phyloP scores from a whole-genome alignment of 92 coral and sea anemone genomes.

The Hydrozoanthus gracilis region DNA sequence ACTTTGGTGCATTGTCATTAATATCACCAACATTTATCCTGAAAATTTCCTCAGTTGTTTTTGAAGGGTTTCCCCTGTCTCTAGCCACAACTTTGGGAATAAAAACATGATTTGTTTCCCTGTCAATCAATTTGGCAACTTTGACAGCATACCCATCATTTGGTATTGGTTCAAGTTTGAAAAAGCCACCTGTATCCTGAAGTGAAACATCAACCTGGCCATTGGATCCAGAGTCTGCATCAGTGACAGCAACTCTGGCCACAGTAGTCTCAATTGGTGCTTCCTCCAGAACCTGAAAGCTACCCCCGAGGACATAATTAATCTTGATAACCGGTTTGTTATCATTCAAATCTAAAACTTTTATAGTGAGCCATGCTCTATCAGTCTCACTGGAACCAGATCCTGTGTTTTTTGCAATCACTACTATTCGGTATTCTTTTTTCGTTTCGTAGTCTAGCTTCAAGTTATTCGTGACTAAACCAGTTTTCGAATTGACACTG shows the following conservation, averaged over 20 bases:
- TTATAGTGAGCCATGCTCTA: constrained; percentile 59
- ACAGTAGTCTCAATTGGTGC: constrained; percentile 74
- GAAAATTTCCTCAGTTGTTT: constrained; percentile 59
- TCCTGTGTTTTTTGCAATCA: constrained; percentile 79
- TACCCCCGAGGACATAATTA: constrained; percentile 62
- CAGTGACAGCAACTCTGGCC: constrained; percentile 82
- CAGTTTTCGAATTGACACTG: constrained; percentile 64
- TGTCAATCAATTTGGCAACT: constrained; percentile 80
- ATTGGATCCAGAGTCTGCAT: constrained; percentile 86
- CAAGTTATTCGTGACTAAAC: constrained; percentile 64
- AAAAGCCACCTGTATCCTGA: constrained; percentile 77
- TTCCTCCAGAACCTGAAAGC: constrained; percentile 75
- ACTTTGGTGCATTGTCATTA: constrained; percentile 87
- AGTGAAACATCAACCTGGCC: constrained; percentile 86
- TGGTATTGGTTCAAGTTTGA: constrained; percentile 56
- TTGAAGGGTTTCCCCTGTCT: constrained; percentile 85
- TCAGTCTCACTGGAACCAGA: constrained; percentile 31
- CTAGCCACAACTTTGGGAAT: constrained; percentile 67
- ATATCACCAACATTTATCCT: constrained; percentile 87
- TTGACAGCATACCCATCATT: constrained; percentile 67
- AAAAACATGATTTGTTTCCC: constrained; percentile 64
- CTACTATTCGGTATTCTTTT: constrained; percentile 61
- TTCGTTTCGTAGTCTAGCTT: constrained; percentile 72
- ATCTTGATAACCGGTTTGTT: constrained; percentile 74
- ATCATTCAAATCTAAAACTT: constrained; percentile 85